Percentiles rank a stretch among this genome's conserved stretches.
Evolutionary conservation across 1,140 invertebrate species (phyloP).

Genomic region (Zaprionus inermis): DNA sequence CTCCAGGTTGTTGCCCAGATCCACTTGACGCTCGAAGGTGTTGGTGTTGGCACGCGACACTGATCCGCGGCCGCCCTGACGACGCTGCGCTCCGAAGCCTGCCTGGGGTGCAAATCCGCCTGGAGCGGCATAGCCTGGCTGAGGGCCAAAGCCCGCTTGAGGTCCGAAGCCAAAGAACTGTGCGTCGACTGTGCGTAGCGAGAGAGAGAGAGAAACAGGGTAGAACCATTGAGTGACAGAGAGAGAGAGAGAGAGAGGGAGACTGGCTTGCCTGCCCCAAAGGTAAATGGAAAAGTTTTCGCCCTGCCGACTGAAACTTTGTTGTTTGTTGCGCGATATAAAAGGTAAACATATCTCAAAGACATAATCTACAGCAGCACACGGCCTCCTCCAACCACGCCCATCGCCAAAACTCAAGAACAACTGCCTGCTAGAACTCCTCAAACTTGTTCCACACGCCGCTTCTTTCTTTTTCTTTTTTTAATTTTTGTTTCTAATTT

Average conservation of each 20-base stretch:
- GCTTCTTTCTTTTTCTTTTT: slow-evolving; percentile 10
- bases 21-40: slow-evolving; percentile 68
- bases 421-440: slow-evolving; percentile 7
- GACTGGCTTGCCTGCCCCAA: neutral
- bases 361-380: slow-evolving; percentile 52
- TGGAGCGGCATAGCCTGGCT: neutral
- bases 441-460: neutral
- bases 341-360: slow-evolving; percentile 60
- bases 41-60: slow-evolving; percentile 69
- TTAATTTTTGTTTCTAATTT: slow-evolving; percentile 53
- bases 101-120: neutral
- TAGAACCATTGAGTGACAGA: neutral
- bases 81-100: slow-evolving; percentile 1
- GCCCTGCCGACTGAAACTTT: slow-evolving; percentile 39
- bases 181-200: slow-evolving; percentile 25
- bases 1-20: slow-evolving; percentile 71
- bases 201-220: neutral
- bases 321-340: slow-evolving; percentile 49
- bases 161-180: slow-evolving; percentile 28
- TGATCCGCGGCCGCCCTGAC: slow-evolving; percentile 64
- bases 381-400: neutral
- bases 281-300: slow-evolving; percentile 47
- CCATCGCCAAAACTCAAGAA: too few relatives aligned
- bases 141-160: slow-evolving; percentile 3
- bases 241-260: neutral